phyloP scores from a whole-genome alignment of 1,140 invertebrate genomes.

The Nasonia longicornis region DNA sequence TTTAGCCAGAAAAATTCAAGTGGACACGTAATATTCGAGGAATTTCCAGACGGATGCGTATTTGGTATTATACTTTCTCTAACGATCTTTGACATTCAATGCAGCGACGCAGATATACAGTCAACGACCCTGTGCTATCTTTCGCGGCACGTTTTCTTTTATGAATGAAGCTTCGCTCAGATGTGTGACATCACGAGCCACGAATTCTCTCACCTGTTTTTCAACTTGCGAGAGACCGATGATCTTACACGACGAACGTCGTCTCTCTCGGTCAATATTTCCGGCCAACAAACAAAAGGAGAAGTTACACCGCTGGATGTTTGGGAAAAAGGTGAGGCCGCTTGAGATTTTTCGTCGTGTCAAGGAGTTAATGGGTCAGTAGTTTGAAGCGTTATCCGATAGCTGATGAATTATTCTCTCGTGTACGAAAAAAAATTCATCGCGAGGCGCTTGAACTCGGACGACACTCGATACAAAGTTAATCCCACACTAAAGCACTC shows the following conservation, averaged over 20 bases:
- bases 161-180: not conserved
- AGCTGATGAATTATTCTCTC: not conserved
- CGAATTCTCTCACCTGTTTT: constrained; percentile 29
- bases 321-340: not conserved
- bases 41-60: not conserved
- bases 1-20: not conserved
- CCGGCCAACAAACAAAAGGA: constrained; percentile 22
- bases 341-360: not conserved
- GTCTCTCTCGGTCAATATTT: constrained; percentile 22
- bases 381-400: not conserved
- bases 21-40: not conserved
- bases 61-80: no score
- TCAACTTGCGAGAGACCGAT: not conserved
- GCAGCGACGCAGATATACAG: not conserved
- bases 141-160: not conserved
- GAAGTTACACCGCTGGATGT: not conserved
- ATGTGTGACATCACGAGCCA: constrained; percentile 26
- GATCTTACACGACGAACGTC: not conserved
- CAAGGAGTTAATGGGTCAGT: not conserved
- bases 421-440: not conserved
- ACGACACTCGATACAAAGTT: constrained; percentile 4
- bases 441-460: not conserved
- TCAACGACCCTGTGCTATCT: constrained; percentile 9
- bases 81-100: not conserved
- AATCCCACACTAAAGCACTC: not conserved